Base-by-base conservation (phyloP, 2,888 invertebrate species). In the Epiblema foenella region DNA sequence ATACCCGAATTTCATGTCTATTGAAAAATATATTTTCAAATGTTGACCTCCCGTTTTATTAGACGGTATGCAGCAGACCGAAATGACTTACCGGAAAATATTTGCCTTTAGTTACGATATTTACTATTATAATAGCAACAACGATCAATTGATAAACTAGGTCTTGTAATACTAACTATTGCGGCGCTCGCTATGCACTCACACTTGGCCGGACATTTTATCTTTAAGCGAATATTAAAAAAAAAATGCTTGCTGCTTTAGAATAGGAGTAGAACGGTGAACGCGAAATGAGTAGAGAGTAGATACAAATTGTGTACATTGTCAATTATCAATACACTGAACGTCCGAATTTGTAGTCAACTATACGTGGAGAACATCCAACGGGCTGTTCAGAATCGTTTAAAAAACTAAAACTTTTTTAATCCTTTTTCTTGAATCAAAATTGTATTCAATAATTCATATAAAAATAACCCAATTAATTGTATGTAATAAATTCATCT, bases 21-120 rank as follows among this genome's bases (percentile, higher is more conserved):
- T 67, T 71, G 56, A 71, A 60, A 67, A 60, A 67, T 39, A 24
- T 67, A 62, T 62, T 60, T 71, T 37, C 29, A 52, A 67, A 59
- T 56, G 66, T 71, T 60, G 42, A 56, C 60, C 60, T 66, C 49
- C 20, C 24, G 33, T 20, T 70, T 66, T 66, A 66, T 67, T 67
- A 37, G 52, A 29, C 24, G 46, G 46, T 56, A n/a, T 54, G 49
- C 17, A 49, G 56, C 37, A 20, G 46, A 46, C 46, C 33, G 17
- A 37, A 57, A 58, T 37, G 51, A 57, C 49, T 29, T 33, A 33
- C 39, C 8, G 33, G 17, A 29, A 60, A 67, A 46, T 46, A 60
- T 59, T 58, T 46, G 24, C 24, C 42, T 15, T 52, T 24, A 24
- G 24, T 1, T 24, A 24, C 24, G 24, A 24, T n/a, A 4, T n/a